phyloP scores from a whole-genome alignment of 2,888 invertebrate genomes.

The Acleris literana region DNA sequence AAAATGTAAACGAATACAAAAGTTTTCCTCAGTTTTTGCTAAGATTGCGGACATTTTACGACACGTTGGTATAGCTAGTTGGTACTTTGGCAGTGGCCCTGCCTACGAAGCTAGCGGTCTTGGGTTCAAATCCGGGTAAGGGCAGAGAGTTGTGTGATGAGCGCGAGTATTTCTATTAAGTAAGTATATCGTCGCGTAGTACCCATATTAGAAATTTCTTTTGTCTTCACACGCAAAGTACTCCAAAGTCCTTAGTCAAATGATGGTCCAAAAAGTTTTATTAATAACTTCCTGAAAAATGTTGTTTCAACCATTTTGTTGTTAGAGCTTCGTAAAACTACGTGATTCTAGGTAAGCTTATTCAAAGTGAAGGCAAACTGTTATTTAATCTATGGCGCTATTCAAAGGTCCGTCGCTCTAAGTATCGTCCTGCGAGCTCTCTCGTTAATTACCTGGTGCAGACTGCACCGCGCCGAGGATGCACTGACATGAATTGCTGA shows the following conservation, averaged over 20 bases:
- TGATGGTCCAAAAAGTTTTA: background rate
- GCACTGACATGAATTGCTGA: constrained; percentile 46
- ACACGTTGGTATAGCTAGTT: too few species aligned
- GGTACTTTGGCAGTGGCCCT: too few species aligned
- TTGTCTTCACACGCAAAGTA: too few species aligned
- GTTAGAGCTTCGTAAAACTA: background rate
- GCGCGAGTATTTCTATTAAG: too few species aligned
- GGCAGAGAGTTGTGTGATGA: too few species aligned
- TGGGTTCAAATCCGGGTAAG: too few species aligned
- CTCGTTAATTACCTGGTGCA: constrained; percentile 41
- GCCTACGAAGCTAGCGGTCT: too few species aligned
- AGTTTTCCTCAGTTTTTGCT: background rate
- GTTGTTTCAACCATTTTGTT: constrained; percentile 18
- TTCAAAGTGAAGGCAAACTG: constrained; percentile 21
- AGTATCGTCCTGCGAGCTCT: constrained; percentile 35
- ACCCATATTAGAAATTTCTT: too few species aligned
- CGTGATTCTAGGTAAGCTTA: constrained; percentile 14
- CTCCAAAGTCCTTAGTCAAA: background rate
- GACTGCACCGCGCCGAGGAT: constrained; percentile 15
- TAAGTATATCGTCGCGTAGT: too few species aligned
- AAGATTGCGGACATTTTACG: too few species aligned
- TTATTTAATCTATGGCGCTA: constrained; percentile 36
- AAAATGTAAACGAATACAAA: constrained; percentile 3
- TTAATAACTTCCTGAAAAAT: background rate
- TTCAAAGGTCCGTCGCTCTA: constrained; percentile 38